Percentiles rank a stretch among this genome's conserved stretches.
Conservation (phyloP, 2,113 vertebrate species). For the Albula glossodonta region DNA sequence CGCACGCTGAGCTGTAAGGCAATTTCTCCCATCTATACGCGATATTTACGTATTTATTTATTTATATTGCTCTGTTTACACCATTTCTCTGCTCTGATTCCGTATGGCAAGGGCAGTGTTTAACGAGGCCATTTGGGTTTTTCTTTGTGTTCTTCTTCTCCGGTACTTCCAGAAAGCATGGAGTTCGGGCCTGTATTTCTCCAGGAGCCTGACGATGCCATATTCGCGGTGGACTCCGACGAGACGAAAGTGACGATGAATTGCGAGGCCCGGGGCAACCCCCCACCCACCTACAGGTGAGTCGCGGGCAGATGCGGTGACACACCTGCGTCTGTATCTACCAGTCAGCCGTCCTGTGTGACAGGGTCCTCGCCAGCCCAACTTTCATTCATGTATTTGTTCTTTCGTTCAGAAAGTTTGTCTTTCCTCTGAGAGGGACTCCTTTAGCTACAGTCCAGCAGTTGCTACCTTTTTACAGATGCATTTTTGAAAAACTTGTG, state of each 20-base stretch:
- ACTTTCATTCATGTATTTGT: neutral
- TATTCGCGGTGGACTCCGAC: constrained; percentile 85
- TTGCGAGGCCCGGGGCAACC: constrained; percentile 86
- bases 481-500: too few species aligned
- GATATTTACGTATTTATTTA: neutral
- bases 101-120: neutral
- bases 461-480: neutral
- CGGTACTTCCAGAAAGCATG: constrained; percentile 74
- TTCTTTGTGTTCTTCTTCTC: constrained; percentile 26
- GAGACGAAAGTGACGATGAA: constrained; percentile 88
- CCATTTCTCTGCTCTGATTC: neutral
- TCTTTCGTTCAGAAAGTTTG: neutral
- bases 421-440: too few species aligned
- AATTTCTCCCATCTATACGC: neutral
- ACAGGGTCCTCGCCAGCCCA: neutral
- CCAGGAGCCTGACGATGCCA: constrained; percentile 85
- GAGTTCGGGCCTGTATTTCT: constrained; percentile 89
- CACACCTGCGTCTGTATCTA: neutral
- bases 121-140: neutral
- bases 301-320: neutral
- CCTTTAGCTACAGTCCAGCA: neutral
- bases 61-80: neutral
- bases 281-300: constrained; percentile 87
- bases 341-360: too few species aligned
- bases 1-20: neutral